Evolutionary conservation across 2,888 invertebrate species (phyloP), one percentile per base, ranked within the genome.

Genomic region (Ceraclea dissimilis): DNA sequence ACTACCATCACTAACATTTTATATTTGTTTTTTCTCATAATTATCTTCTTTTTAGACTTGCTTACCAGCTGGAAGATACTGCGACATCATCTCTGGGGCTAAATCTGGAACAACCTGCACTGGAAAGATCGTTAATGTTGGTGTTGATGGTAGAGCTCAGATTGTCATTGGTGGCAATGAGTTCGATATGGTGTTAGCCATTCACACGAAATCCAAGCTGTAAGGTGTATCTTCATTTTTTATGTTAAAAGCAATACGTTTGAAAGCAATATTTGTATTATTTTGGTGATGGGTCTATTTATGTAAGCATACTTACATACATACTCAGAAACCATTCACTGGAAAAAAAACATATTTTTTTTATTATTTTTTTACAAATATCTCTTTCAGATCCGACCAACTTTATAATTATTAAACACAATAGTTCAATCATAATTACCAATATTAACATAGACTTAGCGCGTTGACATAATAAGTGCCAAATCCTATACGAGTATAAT

Each of bases 51-150:
- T 63, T 4, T 68, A 81, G 73, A 85, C 83, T 1, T 83, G 83
- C 49, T 74, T 90, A 1, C 84, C 87, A 1, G 71, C 80, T 46
- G 91, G 91, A 2, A 74, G 65, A 1, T 92, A 92, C 69, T 92
- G 91, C 65, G 90, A 92, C 70, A 79, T 91, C 21, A 87, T 90
- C 60, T 83, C 84, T 11, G 89, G 89, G 2, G 62, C 67, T 55
- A 70, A 76, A 61, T 67, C 65, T 11, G 71, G 74, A 64, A 73
- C 74, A 50, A 64, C 68, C 0, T 90, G 90, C 65, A 80, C 80
- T 1, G 89, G 89, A 22, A 83, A 80, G 64, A 71, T 71, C 0
- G 73, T 90, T 0, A 73, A 68, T 0, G 88, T 90, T 2, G 78
- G 76, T 21, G 64, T 64, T 2, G 72, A 79, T 59, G 82, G 85